Conservation (phyloP, 1,140 invertebrate species). For the Tetranychus cinnabarinus region DNA sequence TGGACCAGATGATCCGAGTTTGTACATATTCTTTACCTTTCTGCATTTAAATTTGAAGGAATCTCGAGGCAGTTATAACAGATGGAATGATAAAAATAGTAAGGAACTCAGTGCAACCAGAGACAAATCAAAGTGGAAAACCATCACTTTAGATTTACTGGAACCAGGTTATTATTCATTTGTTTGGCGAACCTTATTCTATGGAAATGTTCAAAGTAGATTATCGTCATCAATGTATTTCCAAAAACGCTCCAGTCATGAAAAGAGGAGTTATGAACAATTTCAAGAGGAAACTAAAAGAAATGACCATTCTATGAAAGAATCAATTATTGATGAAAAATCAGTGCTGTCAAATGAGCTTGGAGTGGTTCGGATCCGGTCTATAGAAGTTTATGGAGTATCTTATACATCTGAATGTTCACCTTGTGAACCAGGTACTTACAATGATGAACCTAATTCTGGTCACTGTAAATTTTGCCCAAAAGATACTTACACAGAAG, state of each 20-base stretch:
- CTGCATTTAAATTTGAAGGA: slow-evolving; percentile 2
- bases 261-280: too few relatives aligned
- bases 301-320: not conserved
- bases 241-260: not conserved
- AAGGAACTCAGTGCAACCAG: not conserved
- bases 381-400: slow-evolving; percentile 24
- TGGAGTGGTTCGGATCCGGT: slow-evolving; percentile 1
- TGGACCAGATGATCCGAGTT: not conserved
- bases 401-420: slow-evolving; percentile 33
- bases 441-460: slow-evolving; percentile 21
- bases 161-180: slow-evolving; percentile 6
- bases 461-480: slow-evolving; percentile 26
- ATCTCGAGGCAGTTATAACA: not conserved
- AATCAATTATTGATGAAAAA: not conserved
- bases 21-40: slow-evolving; percentile 5
- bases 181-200: slow-evolving; percentile 1
- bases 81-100: not conserved
- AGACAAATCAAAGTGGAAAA: slow-evolving; percentile 4
- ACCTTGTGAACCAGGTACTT: slow-evolving; percentile 30
- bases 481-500: slow-evolving; percentile 22
- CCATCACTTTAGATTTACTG: not conserved
- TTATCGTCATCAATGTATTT: not conserved
- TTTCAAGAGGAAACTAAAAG: too few relatives aligned
- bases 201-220: not conserved
- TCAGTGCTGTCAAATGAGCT: not conserved